Evolutionary conservation across 30 jellyfish, hydroid and myxozoan species (phyloP), one percentile per base, ranked within the genome.

Genomic region (Mastigias papua): DNA sequence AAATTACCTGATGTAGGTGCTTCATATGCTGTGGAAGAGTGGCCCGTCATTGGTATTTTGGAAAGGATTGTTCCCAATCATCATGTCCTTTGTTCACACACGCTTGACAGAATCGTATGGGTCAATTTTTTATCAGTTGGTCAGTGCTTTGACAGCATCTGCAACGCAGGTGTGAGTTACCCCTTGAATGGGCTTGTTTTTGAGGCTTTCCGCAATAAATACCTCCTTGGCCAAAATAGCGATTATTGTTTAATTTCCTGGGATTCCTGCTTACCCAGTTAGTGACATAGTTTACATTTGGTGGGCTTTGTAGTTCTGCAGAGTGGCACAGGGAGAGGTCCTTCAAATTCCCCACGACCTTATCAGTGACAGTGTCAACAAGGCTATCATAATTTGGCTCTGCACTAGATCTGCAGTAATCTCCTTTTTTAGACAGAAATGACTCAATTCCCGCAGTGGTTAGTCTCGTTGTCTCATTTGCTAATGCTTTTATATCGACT

Each of bases 371-470:
- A 6, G 69, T 57, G 69, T 57, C 69, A 57, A 23, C 23, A 7
- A 57, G 4, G 17, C 7, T 57, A 23, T 57, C 69, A 57, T 57
- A 17, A 57, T 57, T 6, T 3, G 27, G 30, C 4, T 20, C 69
- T 16, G 69, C 17, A 8, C 21, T 63, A 2, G 84, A 42, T 42
- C 4, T 57, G 69, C 69, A 57, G 8, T 57, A 23, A 19, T 23
- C 23, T 23, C 69, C 69, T 57, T 57, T 20, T 5, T 20, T 16
- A 6, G 23, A 57, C 27, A 57, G 35, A 74, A 46, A 86, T 5
- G 95, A 73, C 31, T 86, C 84, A 60, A 70, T 71, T 34, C 80
- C 93, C 16, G 93, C 80, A 48, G 87, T 84, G 57, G 71, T n/a
- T n/a, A n/a, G n/a, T n/a, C 93, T 70, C 13, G 54, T 42, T 15